These are phyloP conservation scores for Alviniconcha strummeri DNA, from an alignment of 2,888 invertebrate genomes.

Conservation along the genomic window DNA sequence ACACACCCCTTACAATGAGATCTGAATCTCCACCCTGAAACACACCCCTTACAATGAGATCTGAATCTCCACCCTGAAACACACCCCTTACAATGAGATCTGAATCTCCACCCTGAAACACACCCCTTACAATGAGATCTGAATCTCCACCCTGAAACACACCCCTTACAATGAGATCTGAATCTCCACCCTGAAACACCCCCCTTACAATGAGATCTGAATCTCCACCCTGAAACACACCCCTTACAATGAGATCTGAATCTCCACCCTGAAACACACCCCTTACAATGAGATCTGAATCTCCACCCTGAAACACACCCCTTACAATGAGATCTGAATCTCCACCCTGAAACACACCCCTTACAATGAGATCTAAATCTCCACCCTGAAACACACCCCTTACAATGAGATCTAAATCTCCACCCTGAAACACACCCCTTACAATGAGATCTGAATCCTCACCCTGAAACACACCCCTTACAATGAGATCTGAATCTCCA, in stretches of 20 bases:
- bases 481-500: slow-evolving; percentile 56
- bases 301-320: too few species aligned
- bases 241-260: slow-evolving; percentile 46
- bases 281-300: slow-evolving; percentile 48
- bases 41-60: not conserved
- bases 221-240: too few species aligned
- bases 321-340: slow-evolving; percentile 48
- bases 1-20: too few species aligned
- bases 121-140: slow-evolving; percentile 35
- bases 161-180: slow-evolving; percentile 42
- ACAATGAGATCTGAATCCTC: slow-evolving; percentile 51
- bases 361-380: slow-evolving; percentile 51
- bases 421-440: slow-evolving; percentile 50
- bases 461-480: too few species aligned
- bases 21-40: slow-evolving; percentile 64
- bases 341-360: slow-evolving; percentile 55
- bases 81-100: slow-evolving; percentile 17
- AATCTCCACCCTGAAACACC: slow-evolving; percentile 60
- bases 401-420: slow-evolving; percentile 53
- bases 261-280: slow-evolving; percentile 57
- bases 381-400: too few species aligned
- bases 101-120: slow-evolving; percentile 64
- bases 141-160: too few species aligned
- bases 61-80: too few species aligned
- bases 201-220: slow-evolving; percentile 41